Conservation (phyloP, 2,113 vertebrate genomes). For the Centropus bengalensis region DNA sequence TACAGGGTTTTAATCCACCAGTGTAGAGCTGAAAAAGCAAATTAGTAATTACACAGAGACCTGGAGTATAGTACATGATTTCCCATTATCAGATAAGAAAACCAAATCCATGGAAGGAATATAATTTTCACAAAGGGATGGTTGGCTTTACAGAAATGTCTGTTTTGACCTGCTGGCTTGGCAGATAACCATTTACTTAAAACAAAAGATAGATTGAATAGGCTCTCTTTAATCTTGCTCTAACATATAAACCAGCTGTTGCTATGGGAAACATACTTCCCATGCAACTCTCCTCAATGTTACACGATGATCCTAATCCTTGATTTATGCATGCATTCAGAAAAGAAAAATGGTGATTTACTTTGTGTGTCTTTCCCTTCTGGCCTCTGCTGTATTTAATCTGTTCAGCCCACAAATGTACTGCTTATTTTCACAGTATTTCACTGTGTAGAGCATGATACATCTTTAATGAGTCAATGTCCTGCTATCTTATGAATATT, state of each 20-base stretch:
- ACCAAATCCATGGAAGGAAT: background rate
- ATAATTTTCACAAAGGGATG: background rate
- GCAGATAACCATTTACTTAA: conserved; percentile 46
- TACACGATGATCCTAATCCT: conserved; percentile 40
- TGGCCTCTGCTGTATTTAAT: background rate
- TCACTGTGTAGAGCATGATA: background rate
- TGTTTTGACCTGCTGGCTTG: conserved; percentile 58
- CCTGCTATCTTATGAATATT: background rate
- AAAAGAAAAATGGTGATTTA: background rate
- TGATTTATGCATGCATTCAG: background rate
- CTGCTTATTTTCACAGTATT: background rate
- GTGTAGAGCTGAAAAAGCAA: conserved; percentile 11
- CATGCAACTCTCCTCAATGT: conserved; percentile 60
- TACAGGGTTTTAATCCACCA: conserved; percentile 6
- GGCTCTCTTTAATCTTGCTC: conserved; percentile 48
- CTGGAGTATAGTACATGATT: conserved; percentile 11
- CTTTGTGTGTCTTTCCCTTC: background rate
- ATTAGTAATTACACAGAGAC: conserved; percentile 28
- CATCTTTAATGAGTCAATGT: background rate
- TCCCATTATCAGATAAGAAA: conserved; percentile 32
- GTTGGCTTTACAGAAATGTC: background rate
- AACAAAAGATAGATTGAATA: conserved; percentile 58
- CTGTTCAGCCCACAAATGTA: background rate
- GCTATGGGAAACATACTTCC: conserved; percentile 56
- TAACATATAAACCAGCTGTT: conserved; percentile 61